Base-by-base conservation (phyloP, 1,140 invertebrate species). In the Laupala kohalensis region DNA sequence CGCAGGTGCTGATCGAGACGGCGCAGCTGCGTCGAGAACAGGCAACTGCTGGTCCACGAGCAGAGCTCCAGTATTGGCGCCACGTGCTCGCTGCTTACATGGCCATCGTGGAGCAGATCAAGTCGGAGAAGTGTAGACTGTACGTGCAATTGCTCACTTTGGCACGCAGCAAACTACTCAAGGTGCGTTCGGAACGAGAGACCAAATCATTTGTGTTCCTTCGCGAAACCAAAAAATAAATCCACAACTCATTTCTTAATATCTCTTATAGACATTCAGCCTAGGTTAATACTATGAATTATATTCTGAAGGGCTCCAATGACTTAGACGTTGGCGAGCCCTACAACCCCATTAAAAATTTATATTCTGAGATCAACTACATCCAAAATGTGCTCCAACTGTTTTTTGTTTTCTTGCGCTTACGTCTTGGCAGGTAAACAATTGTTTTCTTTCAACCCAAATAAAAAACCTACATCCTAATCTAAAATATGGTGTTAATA, bases 11-110 rank as follows among this genome's bases (percentile, higher is more conserved):
- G 64, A 87, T 88, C 5, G 83, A 88, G 76, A 89, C 86, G 75
- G 84, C 89, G 75, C 91, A 93, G 78, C 84, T 94, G 74, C 83
- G 91, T 64, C 85, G 88, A n/a, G 92, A 94, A 81, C 87, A 89
- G 0, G 88, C 92, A 73, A 86, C 88, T 76, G 89, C 91, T 73
- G 92, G 92, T 0, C 93, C 93, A 1, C 78, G 88, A 1, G 90
- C 89, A 4, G 92, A 95, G 80, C 80, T 94, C 30, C 88, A 88
- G 53, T 90, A 94, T 76, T 94, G 92, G 93, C 85, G 92, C 74
- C 86, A 90, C 75, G 86, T 92, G 71, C 82, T 92, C 67, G 87
- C 88, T 0, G 87, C 86, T 65, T 94, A 94, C 79, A 92, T 90
- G 25, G 90, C 88, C 19, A 88, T 95, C 28, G 86, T 90, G 0